Evolutionary conservation across 92 coral and sea anemone species (phyloP), one percentile per base, ranked within the genome.

Genomic region (Muricea muricata): DNA sequence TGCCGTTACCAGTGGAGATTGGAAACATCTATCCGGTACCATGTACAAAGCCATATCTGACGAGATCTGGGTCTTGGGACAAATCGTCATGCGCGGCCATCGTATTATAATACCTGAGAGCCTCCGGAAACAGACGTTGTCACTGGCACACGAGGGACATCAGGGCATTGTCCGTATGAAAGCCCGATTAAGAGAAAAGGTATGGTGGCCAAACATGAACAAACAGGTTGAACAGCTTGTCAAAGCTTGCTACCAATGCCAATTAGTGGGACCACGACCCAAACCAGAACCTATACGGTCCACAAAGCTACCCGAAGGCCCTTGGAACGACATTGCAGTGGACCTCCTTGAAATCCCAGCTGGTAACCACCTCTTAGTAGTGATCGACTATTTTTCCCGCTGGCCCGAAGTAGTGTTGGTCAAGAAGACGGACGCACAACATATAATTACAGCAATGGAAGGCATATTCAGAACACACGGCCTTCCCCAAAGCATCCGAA

Each of bases 391-490:
- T n/a, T n/a, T n/a, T n/a, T n/a, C n/a, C n/a, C n/a, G n/a, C n/a
- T n/a, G n/a, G n/a, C n/a, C n/a, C n/a, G n/a, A n/a, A n/a, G n/a
- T n/a, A n/a, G n/a, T n/a, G n/a, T n/a, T n/a, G n/a, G n/a, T n/a
- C n/a, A n/a, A n/a, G n/a, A n/a, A n/a, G n/a, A n/a, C n/a, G n/a
- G n/a, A n/a, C n/a, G n/a, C n/a, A n/a, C n/a, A n/a, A n/a, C n/a
- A n/a, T n/a, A n/a, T n/a, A n/a, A n/a, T n/a, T n/a, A n/a, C n/a
- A n/a, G n/a, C n/a, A n/a, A n/a, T n/a, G n/a, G 93, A 93, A 39
- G 87, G 84, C n/a, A 90, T 86, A 52, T 90, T 87, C 88, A 70
- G 58, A 57, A 87, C 91, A 34, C 96, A 92, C 75, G 90, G 96
- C 11, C 76, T 86, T 31, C 94, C 93, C 15, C 75, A 65, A 54